These are phyloP conservation scores for Osmerus mordax DNA, from an alignment of 2,113 vertebrate species.

Conservation along the genomic window DNA sequence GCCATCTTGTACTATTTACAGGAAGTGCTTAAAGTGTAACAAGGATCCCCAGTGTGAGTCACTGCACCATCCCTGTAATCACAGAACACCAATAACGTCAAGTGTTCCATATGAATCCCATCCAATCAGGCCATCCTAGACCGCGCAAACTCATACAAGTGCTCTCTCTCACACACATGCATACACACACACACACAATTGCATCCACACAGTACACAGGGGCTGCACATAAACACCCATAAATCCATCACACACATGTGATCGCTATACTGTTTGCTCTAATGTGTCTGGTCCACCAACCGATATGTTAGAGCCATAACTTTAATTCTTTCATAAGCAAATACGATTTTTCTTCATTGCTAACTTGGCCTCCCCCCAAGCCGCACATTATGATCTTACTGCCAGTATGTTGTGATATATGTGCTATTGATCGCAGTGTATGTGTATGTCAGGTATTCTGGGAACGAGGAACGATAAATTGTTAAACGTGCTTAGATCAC, in stretches of 20 bases:
- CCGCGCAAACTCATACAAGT: background rate
- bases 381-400: constrained; percentile 55
- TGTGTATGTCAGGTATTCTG: constrained; percentile 62
- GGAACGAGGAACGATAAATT: constrained; percentile 61
- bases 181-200: background rate
- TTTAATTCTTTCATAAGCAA: constrained; percentile 29
- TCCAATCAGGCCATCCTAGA: constrained; percentile 26
- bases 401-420: constrained; percentile 55
- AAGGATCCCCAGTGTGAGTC: constrained; percentile 2
- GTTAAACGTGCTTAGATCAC: constrained; percentile 55
- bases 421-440: constrained; percentile 63
- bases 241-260: background rate
- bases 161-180: background rate
- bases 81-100: constrained; percentile 27
- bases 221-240: background rate
- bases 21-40: constrained; percentile 22
- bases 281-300: constrained; percentile 3
- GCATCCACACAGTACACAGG: background rate
- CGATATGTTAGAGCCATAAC: constrained; percentile 22
- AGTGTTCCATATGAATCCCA: constrained; percentile 31
- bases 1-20: constrained; percentile 28
- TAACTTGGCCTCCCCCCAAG: constrained; percentile 50
- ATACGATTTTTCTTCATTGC: constrained; percentile 29
- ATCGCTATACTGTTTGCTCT: background rate
- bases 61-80: constrained; percentile 22